A percentile compares a stretch with the other conserved stretches of the same genome.
Evolutionary conservation across 2,888 invertebrate genomes (phyloP).

Genomic region (Melangyna quadrimaculata): DNA sequence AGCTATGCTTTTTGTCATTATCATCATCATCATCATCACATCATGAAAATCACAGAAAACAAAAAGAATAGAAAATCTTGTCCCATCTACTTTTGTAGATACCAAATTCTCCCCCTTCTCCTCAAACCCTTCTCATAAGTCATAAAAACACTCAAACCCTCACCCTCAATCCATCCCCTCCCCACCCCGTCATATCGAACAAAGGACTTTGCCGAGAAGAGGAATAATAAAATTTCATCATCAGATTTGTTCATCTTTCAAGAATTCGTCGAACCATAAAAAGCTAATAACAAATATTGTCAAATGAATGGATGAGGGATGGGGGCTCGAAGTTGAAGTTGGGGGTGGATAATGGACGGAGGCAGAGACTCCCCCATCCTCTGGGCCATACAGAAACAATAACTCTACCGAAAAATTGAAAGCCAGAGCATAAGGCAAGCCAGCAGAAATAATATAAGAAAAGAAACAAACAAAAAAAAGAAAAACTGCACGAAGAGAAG

Average conservation of each 20-base stretch:
- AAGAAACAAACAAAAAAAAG: neutral
- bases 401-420: constrained; percentile 48
- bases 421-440: constrained; percentile 22
- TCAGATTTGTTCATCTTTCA: constrained; percentile 72
- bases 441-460: neutral
- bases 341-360: neutral
- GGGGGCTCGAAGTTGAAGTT: neutral
- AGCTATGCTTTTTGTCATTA: constrained; percentile 21
- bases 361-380: neutral
- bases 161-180: neutral
- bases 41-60: constrained; percentile 59
- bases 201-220: constrained; percentile 18
- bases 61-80: constrained; percentile 57
- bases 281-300: constrained; percentile 72
- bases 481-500: constrained; percentile 4
- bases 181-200: neutral
- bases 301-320: constrained; percentile 52
- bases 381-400: constrained; percentile 8
- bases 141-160: constrained; percentile 27
- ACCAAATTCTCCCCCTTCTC: neutral
- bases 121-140: neutral
- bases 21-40: constrained; percentile 34
- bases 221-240: constrained; percentile 69
- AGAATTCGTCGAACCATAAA: constrained; percentile 72
- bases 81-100: neutral